These are phyloP conservation scores for Scaptodrosophila lebanonensis DNA, from an alignment of 1,140 invertebrate species.

Conservation along the genomic window DNA sequence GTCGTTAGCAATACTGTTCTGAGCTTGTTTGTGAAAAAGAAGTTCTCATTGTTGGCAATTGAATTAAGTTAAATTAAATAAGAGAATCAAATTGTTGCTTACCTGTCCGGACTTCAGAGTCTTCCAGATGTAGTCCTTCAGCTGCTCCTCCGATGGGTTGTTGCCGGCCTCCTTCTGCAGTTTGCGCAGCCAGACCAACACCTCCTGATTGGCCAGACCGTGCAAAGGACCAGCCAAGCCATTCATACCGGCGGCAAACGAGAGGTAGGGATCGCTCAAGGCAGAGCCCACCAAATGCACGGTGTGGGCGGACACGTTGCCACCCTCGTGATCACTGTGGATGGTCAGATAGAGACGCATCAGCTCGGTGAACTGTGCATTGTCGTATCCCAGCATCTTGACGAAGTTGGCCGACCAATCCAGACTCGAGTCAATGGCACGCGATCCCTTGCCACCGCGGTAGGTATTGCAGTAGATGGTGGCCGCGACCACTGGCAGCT, in stretches of 20 bases:
- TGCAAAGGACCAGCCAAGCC: conserved; percentile 97
- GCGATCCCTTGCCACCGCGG: conserved; percentile 90
- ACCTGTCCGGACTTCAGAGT: conserved; percentile 91
- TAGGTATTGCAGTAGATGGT: conserved; percentile 96
- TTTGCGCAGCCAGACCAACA: conserved; percentile 91
- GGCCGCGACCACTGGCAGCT: conserved; percentile 95
- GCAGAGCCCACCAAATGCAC: conserved; percentile 96
- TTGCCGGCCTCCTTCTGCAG: conserved; percentile 88
- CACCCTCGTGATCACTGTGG: conserved; percentile 96
- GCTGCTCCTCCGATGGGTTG: conserved; percentile 89
- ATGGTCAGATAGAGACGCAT: conserved; percentile 97
- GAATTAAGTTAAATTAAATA: no score
- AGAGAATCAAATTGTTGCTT: not conserved
- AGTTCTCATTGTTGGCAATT: no score
- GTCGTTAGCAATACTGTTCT: not conserved
- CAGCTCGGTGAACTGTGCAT: conserved; percentile 92
- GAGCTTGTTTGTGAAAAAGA: no score
- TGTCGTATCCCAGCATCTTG: conserved; percentile 94
- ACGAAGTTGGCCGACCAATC: conserved; percentile 98
- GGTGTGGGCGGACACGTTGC: conserved; percentile 97
- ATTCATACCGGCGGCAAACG: conserved; percentile 95
- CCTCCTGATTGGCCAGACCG: conserved; percentile 97
- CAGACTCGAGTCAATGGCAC: conserved; percentile 90
- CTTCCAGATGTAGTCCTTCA: conserved; percentile 96
- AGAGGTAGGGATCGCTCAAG: conserved; percentile 95